Conservation (phyloP, 2,113 vertebrate species). For the Riparia riparia region DNA sequence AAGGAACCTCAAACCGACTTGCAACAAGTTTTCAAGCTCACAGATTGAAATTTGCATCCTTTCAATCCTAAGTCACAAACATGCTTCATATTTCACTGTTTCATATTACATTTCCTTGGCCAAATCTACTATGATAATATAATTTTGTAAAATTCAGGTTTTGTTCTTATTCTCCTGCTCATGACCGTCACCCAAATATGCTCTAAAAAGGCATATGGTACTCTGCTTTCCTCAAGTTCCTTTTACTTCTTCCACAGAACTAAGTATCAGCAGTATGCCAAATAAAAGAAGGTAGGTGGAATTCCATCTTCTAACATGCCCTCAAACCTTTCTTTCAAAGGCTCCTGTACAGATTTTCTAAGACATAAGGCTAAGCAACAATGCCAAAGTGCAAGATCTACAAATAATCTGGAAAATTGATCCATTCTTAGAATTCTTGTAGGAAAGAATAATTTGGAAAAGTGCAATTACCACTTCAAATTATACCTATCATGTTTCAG, state of each 20-base stretch:
- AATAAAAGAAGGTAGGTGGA: background rate
- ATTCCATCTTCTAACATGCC: background rate
- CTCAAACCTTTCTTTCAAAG: background rate
- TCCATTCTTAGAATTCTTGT: rapidly evolving
- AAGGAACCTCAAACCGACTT: background rate
- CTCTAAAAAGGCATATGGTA: background rate
- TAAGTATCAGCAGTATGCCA: background rate
- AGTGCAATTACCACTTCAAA: background rate
- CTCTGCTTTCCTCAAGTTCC: background rate
- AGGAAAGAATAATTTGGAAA: background rate
- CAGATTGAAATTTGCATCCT: background rate
- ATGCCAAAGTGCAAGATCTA: background rate
- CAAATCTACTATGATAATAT: background rate
- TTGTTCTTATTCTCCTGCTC: background rate
- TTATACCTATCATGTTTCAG: background rate
- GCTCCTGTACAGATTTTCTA: background rate
- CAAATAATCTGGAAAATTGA: background rate
- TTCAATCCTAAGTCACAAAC: background rate
- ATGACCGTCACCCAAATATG: background rate
- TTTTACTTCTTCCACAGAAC: background rate
- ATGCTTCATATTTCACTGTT: background rate
- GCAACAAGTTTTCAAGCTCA: background rate
- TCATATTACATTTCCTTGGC: background rate
- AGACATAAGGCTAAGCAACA: background rate
- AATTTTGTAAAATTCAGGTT: background rate